Percentiles rank a stretch among this genome's conserved stretches.
These are phyloP conservation scores for Lasiurus cinereus DNA, from an alignment of 2,113 vertebrate genomes.

Conservation along the genomic window DNA sequence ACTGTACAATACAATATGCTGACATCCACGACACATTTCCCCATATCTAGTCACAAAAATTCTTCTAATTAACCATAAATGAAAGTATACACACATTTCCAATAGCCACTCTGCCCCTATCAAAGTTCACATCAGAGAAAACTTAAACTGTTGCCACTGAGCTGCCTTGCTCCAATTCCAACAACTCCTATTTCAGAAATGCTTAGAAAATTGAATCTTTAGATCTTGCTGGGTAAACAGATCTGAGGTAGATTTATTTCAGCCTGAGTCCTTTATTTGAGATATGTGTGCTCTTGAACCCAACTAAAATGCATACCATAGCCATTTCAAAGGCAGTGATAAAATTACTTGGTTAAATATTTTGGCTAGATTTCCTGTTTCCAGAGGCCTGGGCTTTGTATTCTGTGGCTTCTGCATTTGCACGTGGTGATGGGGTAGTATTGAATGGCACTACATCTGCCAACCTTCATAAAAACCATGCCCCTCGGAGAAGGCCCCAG, in stretches of 20 bases:
- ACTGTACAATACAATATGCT: constrained; percentile 64
- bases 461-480: constrained; percentile 60
- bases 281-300: constrained; percentile 63
- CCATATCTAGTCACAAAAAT: constrained; percentile 79
- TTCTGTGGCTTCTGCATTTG: constrained; percentile 70
- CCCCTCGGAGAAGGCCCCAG: not conserved
- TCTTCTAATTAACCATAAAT: constrained; percentile 84
- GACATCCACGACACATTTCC: constrained; percentile 72
- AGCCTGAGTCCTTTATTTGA: constrained; percentile 73
- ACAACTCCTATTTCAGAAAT: constrained; percentile 78
- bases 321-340: constrained; percentile 82
- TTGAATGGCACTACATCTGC: constrained; percentile 72
- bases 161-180: constrained; percentile 67
- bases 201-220: constrained; percentile 77
- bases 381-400: constrained; percentile 66
- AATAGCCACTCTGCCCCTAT: constrained; percentile 71
- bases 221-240: constrained; percentile 79
- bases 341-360: constrained; percentile 85
- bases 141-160: constrained; percentile 64
- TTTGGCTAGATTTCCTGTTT: constrained; percentile 83
- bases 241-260: constrained; percentile 83
- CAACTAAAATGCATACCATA: constrained; percentile 78
- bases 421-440: constrained; percentile 41
- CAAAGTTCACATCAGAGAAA: constrained; percentile 78
- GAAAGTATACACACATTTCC: constrained; percentile 80